Percentiles rank a stretch among this genome's conserved stretches.
Evolutionary conservation across 1,140 invertebrate genomes (phyloP).

Genomic region (Drosophila cardini): DNA sequence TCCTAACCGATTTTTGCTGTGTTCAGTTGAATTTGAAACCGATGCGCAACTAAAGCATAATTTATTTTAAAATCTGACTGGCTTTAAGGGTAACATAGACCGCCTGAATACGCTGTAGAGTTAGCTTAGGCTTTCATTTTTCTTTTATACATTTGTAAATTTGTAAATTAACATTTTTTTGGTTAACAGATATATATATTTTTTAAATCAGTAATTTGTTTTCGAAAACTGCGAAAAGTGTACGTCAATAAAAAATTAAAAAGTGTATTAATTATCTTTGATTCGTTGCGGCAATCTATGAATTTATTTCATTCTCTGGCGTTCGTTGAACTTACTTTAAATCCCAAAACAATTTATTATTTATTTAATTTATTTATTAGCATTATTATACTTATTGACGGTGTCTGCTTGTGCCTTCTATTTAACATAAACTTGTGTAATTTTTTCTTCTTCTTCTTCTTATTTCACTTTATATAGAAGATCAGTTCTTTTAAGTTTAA

Average conservation of each 20-base stretch:
- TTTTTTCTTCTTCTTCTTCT: background rate
- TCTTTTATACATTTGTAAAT: no score
- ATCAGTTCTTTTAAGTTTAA: no score
- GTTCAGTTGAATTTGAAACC: constrained; percentile 36
- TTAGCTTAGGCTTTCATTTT: no score
- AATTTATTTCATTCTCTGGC: background rate
- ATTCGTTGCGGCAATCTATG: background rate
- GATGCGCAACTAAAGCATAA: constrained; percentile 2
- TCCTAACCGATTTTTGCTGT: background rate
- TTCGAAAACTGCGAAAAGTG: no score
- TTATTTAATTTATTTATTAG: constrained; percentile 9
- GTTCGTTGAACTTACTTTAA: background rate
- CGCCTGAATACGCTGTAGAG: background rate
- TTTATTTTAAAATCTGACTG: background rate
- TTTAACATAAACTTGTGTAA: background rate
- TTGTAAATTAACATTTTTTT: no score
- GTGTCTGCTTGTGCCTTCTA: background rate
- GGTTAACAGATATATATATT: no score
- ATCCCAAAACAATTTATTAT: background rate
- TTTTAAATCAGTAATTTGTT: no score
- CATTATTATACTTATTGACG: background rate
- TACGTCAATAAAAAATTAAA: background rate
- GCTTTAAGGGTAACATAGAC: background rate
- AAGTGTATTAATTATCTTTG: background rate
- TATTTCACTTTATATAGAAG: background rate